Base-by-base conservation (phyloP, 2,113 vertebrate genomes). In the Agapornis roseicollis region DNA sequence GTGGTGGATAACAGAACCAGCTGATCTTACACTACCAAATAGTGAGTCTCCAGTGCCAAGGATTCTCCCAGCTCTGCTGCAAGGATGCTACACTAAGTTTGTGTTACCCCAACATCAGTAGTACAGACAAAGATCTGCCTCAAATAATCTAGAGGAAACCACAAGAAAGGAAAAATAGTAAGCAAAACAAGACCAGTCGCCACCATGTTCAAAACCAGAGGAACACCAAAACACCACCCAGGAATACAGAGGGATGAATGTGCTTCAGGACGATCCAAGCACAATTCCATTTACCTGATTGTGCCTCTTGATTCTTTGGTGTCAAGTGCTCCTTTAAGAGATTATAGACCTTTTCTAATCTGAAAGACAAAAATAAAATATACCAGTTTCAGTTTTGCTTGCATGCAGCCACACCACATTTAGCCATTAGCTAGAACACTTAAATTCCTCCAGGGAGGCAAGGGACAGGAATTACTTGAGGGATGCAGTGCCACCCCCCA, bases 331-430 rank as follows among this genome's bases (percentile, higher is more conserved):
- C 99, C 96, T 99, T 99, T n/a, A 98, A 97, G 68, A 99, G 98
- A 96, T 97, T 98, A 81, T 99, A 99, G 27, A 99, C 99, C 73
- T 99, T 99, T 96, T 99, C 99, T 96, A 99, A 97, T 88, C 99
- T 99, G 97, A 70, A 97, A 97, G 35, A 90, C 73, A 83, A 96
- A 92, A 52, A 42, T 66, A 94, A 77, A 71, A 77, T 9, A 91
- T 6, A 44, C 8, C 88, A 68, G 41, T 55, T 92, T 79, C 41
- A 88, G 56, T 3, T 70, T 28, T 9, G 55, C 9, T 68, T 70
- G 35, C 41, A 37, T 25, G 46, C 61, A 73, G 73, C 47, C 39
- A 55, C 3, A 9, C 8, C 35, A 55, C 22, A 60, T 89, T 91
- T 50, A 73, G 61, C 64, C 63, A 69, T 39, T 4, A 90, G 25